Conservation (phyloP, 2,888 invertebrate genomes). For the Watsonalla cultraria region DNA sequence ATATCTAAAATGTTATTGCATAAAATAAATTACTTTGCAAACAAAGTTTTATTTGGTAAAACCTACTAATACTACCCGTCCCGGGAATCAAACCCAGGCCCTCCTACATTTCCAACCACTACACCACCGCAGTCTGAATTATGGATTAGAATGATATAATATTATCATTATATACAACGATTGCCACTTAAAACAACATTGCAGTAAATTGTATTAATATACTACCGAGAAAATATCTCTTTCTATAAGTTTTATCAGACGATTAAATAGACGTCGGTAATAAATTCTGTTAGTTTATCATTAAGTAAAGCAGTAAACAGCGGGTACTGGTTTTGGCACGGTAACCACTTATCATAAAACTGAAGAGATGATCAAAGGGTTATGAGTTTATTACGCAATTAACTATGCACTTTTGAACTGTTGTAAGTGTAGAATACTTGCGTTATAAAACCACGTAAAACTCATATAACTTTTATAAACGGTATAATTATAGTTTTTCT, state of each 20-base stretch:
- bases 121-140: not conserved
- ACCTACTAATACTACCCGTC: too few species aligned
- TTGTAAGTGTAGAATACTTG: constrained; percentile 22
- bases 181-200: not conserved
- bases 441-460: too few species aligned
- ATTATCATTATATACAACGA: not conserved
- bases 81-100: too few species aligned
- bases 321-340: not conserved
- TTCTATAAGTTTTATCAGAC: not conserved
- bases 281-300: constrained; percentile 1
- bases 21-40: too few species aligned
- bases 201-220: not conserved
- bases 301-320: not conserved
- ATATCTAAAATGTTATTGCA: too few species aligned
- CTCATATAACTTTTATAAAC: too few species aligned
- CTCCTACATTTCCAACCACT: too few species aligned
- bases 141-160: not conserved
- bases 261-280: not conserved
- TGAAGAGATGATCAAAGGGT: not conserved
- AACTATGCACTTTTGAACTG: constrained; percentile 14
- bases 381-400: constrained; percentile 17
- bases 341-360: not conserved
- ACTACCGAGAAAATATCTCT: not conserved
- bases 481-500: too few species aligned
- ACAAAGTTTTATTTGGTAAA: not conserved